phyloP scores from a whole-genome alignment of 2,797 vertebrate genomes.

The Capromys pilorides region DNA sequence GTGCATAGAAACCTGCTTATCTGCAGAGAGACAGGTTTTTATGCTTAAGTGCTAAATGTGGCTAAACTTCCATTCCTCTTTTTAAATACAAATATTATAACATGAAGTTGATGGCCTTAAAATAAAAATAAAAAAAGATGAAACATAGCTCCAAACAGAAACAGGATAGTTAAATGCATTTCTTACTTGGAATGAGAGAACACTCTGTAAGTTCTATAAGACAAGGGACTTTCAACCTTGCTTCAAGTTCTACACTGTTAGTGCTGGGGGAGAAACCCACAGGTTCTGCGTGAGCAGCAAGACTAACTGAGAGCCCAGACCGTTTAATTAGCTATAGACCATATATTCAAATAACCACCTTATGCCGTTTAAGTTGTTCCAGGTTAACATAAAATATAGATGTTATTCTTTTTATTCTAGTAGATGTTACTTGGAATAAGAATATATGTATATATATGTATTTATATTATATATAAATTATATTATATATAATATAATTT shows the following conservation, averaged over 20 bases:
- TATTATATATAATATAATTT: background rate
- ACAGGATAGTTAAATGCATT: background rate
- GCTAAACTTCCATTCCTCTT: constrained; percentile 15
- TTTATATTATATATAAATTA: background rate
- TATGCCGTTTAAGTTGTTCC: background rate
- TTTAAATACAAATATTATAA: background rate
- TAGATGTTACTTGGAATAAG: background rate
- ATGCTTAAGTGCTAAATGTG: constrained; percentile 13
- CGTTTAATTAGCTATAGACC: background rate
- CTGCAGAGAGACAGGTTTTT: constrained; percentile 60
- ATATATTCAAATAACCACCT: background rate
- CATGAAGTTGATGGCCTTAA: background rate
- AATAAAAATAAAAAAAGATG: constrained; percentile 32
- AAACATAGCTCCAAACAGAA: constrained; percentile 8
- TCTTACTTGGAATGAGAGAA: background rate
- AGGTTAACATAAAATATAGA: background rate
- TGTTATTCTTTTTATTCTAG: background rate
- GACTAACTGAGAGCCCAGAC: no score
- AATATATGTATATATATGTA: no score
- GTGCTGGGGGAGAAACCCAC: background rate
- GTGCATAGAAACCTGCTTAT: constrained; percentile 59
- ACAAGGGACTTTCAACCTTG: background rate
- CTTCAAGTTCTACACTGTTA: fast-evolving
- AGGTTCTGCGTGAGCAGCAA: fast-evolving
- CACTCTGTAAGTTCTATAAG: background rate